phyloP scores from a whole-genome alignment of 2,888 invertebrate genomes.

The Timandra comae region DNA sequence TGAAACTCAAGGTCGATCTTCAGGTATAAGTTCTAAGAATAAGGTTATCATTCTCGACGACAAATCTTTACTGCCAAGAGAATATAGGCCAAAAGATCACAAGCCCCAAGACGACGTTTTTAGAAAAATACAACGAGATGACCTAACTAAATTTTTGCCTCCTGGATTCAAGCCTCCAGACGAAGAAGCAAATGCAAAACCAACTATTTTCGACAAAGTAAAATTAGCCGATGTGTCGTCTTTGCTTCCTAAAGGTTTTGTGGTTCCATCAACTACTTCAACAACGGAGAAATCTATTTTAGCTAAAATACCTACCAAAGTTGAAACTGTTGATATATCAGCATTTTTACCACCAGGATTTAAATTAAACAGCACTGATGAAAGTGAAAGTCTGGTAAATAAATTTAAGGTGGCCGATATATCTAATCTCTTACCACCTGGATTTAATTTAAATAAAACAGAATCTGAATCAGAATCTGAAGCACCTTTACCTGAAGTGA shows the following conservation, averaged over 20 bases:
- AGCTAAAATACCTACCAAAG: conserved; percentile 35
- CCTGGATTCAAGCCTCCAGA: conserved; percentile 77
- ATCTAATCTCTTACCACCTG: conserved; percentile 79
- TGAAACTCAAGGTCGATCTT: conserved; percentile 67
- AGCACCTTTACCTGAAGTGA: conserved; percentile 26
- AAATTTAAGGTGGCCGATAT: conserved; percentile 68
- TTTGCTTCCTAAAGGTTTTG: conserved; percentile 80
- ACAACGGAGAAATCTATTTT: conserved; percentile 41
- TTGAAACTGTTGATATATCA: conserved; percentile 67
- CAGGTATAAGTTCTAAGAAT: conserved; percentile 75
- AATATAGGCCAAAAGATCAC: conserved; percentile 66
- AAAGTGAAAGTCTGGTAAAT: conserved; percentile 29
- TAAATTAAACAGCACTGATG: conserved; percentile 52
- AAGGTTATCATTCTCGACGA: conserved; percentile 76
- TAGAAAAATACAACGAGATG: conserved; percentile 71
- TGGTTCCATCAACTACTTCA: conserved; percentile 45
- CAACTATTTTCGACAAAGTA: conserved; percentile 39
- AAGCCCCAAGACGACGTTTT: conserved; percentile 55
- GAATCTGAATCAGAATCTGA: conserved; percentile 26
- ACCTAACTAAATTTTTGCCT: conserved; percentile 79
- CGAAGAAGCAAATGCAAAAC: conserved; percentile 41
- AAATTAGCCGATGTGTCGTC: conserved; percentile 69
- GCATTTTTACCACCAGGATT: conserved; percentile 80
- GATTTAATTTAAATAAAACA: conserved; percentile 64
- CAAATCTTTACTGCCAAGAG: conserved; percentile 72